phyloP scores from a whole-genome alignment of 1,140 invertebrate species.

The Artemia franciscana region DNA sequence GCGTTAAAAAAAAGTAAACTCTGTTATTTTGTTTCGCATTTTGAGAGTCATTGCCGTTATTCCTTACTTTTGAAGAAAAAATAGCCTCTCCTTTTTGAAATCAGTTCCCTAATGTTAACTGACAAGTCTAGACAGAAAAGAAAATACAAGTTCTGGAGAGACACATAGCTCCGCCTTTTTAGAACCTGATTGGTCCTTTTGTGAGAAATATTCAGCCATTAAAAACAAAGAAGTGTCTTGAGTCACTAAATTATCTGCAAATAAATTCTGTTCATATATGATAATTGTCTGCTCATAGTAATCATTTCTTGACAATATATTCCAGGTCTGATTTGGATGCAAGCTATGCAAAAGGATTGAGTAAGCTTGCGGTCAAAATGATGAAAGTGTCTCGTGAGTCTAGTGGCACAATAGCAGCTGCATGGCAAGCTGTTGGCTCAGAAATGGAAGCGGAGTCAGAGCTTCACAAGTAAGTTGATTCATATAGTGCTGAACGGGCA shows the following conservation, averaged over 20 bases:
- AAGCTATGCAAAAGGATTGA: constrained; percentile 65
- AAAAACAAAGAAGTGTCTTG: no score
- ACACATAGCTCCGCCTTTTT: no score
- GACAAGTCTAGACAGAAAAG: not conserved
- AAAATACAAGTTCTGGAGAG: no score
- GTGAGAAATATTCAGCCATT: no score
- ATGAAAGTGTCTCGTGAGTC: constrained; percentile 47
- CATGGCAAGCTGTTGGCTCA: constrained; percentile 66
- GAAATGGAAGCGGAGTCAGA: constrained; percentile 75
- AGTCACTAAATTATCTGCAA: no score
- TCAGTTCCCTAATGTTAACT: not conserved
- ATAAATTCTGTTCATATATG: no score
- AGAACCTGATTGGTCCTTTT: no score
- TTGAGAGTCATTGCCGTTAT: no score
- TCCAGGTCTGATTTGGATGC: constrained; percentile 64
- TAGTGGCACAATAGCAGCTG: constrained; percentile 54
- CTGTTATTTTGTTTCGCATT: no score
- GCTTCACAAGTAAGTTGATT: constrained; percentile 37
- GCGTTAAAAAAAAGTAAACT: not conserved
- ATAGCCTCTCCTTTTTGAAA: no score
- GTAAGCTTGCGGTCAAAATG: constrained; percentile 61
- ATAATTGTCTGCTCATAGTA: no score
- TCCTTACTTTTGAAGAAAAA: no score
- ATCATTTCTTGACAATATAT: constrained; percentile 15
- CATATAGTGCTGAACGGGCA: not conserved